Evolutionary conservation across 2,113 vertebrate species (phyloP).

Genomic region (Amphiprion percula): DNA sequence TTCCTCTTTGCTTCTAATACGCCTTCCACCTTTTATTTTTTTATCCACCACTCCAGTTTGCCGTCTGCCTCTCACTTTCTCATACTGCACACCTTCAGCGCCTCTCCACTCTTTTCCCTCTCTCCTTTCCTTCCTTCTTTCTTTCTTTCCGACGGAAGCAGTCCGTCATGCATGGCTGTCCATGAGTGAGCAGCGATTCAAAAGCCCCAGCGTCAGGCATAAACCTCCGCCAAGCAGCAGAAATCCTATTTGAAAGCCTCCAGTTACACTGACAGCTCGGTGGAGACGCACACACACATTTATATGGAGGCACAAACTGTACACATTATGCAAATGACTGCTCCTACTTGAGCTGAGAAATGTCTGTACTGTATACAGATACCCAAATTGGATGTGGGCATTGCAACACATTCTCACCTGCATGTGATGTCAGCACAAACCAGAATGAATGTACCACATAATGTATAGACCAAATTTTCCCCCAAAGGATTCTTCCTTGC

Average conservation of each 20-base stretch:
- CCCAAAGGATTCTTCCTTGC: neutral
- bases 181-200: constrained; percentile 54
- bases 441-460: neutral
- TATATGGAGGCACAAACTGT: neutral
- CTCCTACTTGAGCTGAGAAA: no score
- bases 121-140: constrained; percentile 10
- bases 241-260: constrained; percentile 66
- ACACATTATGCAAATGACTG: neutral
- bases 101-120: neutral
- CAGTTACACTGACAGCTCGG: constrained; percentile 51
- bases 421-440: neutral
- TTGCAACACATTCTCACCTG: neutral
- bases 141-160: constrained; percentile 30
- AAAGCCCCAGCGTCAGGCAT: constrained; percentile 50
- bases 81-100: neutral
- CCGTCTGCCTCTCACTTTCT: constrained; percentile 5
- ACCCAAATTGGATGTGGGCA: no score
- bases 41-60: neutral
- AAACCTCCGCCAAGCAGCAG: constrained; percentile 53
- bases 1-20: neutral
- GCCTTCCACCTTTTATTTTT: constrained; percentile 10
- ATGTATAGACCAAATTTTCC: neutral
- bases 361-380: no score
- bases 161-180: constrained; percentile 56
- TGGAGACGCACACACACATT: constrained; percentile 3